Evolutionary conservation across 2,888 invertebrate species (phyloP), one percentile per base, ranked within the genome.

Genomic region (Oscheius sp.): DNA sequence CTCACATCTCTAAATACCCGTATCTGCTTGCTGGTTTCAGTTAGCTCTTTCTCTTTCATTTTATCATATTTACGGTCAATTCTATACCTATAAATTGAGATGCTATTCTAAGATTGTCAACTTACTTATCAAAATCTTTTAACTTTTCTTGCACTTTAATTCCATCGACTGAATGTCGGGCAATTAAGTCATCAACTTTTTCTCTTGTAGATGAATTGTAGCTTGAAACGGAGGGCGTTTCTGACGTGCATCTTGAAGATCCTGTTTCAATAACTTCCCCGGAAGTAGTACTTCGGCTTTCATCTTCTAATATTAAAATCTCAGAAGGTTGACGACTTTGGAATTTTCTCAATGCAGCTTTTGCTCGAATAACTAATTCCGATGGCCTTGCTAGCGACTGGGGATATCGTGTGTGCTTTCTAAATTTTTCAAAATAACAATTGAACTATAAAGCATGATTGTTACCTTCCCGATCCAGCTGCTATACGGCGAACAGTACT

Each of bases 171-270:
- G n/a, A n/a, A n/a, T n/a, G n/a, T n/a, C n/a, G n/a, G n/a, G 54
- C 54, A 54, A 54, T 54, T 20, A 54, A 17, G 36, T 54, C 54
- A 33, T 54, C 54, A 2, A 54, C 54, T 33, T 33, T 54, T 17
- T 54, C 54, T 3, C 54, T 32, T 9, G 33, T 36, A 8, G 33
- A 20, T n/a, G 54, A 54, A 20, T 20, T 17, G 20, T 54, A 54
- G 24, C 54, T 54, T 17, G 54, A 54, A 6, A 54, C 17, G n/a
- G 54, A 54, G 8, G 54, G 20, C 20, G 54, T 33, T 54, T 54
- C 54, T 6, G 54, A 54, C 17, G 4, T 9, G 5, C 22, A 5
- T 5, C 24, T 14, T 4, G 47, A 47, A 24, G 22, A 24, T 22
- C 12, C 22, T 2, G 4, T 24, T 2, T 2, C 54, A n/a, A 3